A percentile compares a stretch with the other conserved stretches of the same genome.
These are phyloP conservation scores for Rhamphomyia laevipes DNA, from an alignment of 2,888 invertebrate genomes.

Conservation along the genomic window DNA sequence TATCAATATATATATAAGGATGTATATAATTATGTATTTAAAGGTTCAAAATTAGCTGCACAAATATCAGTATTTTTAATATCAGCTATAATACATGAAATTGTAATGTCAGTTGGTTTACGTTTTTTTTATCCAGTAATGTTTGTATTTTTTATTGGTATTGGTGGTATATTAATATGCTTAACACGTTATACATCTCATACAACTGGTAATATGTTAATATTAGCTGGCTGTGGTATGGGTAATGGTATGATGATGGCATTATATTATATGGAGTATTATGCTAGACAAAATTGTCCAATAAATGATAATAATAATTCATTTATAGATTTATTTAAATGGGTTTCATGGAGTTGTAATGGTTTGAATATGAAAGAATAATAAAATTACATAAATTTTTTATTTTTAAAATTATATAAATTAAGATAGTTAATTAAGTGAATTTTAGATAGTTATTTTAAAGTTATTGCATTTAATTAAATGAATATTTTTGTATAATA, in stretches of 20 bases:
- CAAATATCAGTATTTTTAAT: constrained; percentile 59
- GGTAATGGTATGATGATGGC: constrained; percentile 57
- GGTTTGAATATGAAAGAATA: constrained; percentile 1
- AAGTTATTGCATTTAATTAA: too few species aligned
- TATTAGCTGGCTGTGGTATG: constrained; percentile 69
- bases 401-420: too few species aligned
- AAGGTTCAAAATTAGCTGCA: constrained; percentile 40
- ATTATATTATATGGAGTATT: constrained; percentile 68
- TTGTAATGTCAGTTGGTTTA: constrained; percentile 64
- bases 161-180: constrained; percentile 44
- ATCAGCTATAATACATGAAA: constrained; percentile 82
- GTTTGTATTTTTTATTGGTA: constrained; percentile 63
- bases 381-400: too few species aligned
- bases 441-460: too few species aligned
- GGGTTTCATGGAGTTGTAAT: constrained; percentile 41
- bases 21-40: constrained; percentile 37
- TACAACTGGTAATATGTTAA: constrained; percentile 59
- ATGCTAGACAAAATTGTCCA: constrained; percentile 28
- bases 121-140: constrained; percentile 83
- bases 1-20: constrained; percentile 82
- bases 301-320: constrained; percentile 22
- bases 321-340: constrained; percentile 37
- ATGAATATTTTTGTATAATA: too few species aligned
- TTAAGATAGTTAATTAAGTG: too few species aligned
- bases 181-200: constrained; percentile 40